These are phyloP conservation scores for Sebastes steindachneri DNA, from an alignment of 2,797 vertebrate species.

Conservation along the genomic window DNA sequence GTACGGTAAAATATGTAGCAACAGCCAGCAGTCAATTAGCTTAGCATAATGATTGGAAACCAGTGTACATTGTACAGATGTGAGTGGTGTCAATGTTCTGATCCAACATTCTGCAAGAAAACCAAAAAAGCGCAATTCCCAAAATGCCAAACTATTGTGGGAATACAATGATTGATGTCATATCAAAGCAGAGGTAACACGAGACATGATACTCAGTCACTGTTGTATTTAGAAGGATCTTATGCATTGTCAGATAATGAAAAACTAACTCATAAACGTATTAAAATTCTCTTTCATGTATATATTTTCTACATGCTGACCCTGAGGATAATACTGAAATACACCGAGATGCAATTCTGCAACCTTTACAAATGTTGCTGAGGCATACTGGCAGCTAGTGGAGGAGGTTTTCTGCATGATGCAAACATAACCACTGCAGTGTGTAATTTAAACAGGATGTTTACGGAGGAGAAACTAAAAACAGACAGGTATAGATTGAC, in stretches of 20 bases:
- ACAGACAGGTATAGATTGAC: not conserved
- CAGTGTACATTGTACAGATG: not conserved
- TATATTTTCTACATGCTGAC: not conserved
- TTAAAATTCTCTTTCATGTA: not conserved
- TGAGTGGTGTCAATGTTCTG: not conserved
- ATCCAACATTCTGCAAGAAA: not conserved
- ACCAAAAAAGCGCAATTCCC: not conserved
- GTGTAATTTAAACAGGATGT: conserved; percentile 39
- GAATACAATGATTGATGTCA: not conserved
- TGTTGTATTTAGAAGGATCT: not conserved
- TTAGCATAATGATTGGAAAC: not conserved
- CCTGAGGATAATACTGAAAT: not conserved
- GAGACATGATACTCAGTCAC: not conserved
- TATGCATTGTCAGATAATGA: not conserved
- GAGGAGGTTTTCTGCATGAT: not conserved
- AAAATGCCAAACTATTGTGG: not conserved
- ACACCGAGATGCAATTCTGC: not conserved
- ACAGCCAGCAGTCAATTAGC: not conserved
- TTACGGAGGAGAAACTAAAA: conserved; percentile 3
- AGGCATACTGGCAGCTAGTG: not conserved
- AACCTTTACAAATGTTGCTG: not conserved
- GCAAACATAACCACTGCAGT: conserved; percentile 26
- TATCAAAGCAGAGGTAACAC: not conserved
- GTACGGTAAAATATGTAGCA: no score
- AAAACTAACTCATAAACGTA: not conserved